These are phyloP conservation scores for Anguilla rostrata DNA, from an alignment of 2,113 vertebrate species.

Conservation along the genomic window DNA sequence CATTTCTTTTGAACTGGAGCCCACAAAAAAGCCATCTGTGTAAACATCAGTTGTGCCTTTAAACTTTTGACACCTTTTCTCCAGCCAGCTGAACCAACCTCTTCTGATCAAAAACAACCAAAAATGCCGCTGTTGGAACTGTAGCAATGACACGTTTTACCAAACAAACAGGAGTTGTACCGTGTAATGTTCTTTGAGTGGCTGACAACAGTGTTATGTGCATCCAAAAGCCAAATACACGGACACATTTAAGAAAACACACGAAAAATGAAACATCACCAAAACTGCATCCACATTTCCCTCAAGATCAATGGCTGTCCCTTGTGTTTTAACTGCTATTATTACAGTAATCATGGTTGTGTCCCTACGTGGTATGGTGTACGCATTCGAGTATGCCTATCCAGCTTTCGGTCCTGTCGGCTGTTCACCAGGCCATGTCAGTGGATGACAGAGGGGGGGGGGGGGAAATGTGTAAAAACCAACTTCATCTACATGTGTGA, in stretches of 20 bases:
- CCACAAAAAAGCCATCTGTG: constrained; percentile 71
- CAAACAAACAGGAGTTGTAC: neutral
- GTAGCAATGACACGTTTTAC: neutral
- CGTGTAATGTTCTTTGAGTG: neutral
- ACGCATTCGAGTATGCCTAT: neutral
- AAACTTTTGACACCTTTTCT: constrained; percentile 70
- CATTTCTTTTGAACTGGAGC: constrained; percentile 71
- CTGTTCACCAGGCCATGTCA: constrained; percentile 60
- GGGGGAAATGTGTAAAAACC: constrained; percentile 73
- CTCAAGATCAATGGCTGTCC: neutral
- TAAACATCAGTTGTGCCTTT: constrained; percentile 74
- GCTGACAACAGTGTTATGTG: neutral
- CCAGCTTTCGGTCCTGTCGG: constrained; percentile 60
- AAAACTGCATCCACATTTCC: neutral
- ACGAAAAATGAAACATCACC: neutral
- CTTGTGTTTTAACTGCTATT: neutral
- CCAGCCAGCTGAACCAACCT: constrained; percentile 72
- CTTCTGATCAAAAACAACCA: constrained; percentile 34
- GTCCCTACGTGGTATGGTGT: neutral
- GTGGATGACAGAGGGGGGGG: constrained; percentile 69
- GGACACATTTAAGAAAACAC: neutral
- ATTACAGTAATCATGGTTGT: neutral
- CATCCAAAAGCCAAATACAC: neutral
- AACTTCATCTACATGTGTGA: constrained; percentile 74
- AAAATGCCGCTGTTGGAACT: neutral